phyloP scores from a whole-genome alignment of 2,113 vertebrate species.

The Chrysochloris asiatica region DNA sequence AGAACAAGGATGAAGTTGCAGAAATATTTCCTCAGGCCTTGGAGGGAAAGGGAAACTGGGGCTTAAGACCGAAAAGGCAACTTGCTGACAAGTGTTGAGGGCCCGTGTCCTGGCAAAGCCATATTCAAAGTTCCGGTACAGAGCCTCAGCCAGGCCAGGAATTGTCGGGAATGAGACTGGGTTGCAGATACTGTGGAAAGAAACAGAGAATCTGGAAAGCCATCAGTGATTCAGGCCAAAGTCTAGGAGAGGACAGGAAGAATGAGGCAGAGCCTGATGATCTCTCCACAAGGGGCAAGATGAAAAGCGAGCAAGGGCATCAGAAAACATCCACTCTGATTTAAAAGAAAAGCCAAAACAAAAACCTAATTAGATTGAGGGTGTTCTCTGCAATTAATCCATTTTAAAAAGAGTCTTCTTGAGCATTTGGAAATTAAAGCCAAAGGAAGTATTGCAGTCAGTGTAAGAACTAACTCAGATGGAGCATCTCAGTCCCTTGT shows the following conservation, averaged over 20 bases:
- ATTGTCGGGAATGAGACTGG: background rate
- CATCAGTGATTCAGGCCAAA: background rate
- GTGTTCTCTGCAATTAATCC: background rate
- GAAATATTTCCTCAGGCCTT: background rate
- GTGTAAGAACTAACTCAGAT: background rate
- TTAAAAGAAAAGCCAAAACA: background rate
- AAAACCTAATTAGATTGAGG: background rate
- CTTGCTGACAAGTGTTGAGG: background rate
- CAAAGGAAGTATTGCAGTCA: background rate
- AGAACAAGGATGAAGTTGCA: background rate
- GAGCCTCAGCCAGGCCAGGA: background rate
- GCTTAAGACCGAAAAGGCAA: background rate
- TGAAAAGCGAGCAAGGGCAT: too few relatives aligned
- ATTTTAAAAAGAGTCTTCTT: background rate
- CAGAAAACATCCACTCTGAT: background rate
- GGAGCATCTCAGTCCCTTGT: background rate
- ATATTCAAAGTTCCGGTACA: background rate
- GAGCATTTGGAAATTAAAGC: background rate
- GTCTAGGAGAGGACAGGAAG: background rate
- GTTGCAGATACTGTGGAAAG: background rate
- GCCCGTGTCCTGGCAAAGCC: background rate
- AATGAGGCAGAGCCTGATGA: accelerated
- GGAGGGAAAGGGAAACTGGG: background rate
- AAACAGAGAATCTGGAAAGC: background rate
- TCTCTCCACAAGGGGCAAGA: background rate